Percentiles rank a stretch among this genome's conserved stretches.
Evolutionary conservation across 2,888 invertebrate species (phyloP).

Genomic region (Leucophora obtusa): DNA sequence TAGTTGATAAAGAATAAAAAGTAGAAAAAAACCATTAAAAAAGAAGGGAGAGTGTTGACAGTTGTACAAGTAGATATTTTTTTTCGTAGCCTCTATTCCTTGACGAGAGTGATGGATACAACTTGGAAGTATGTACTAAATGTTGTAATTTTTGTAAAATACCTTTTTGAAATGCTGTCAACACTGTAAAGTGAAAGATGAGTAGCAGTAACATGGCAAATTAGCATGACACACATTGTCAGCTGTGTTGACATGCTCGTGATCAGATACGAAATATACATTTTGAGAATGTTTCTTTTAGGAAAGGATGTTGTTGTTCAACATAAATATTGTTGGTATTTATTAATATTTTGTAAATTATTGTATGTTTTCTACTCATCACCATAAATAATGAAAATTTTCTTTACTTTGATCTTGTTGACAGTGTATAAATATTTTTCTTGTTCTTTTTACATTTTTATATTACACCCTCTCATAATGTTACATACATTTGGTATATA

Average conservation of each 20-base stretch:
- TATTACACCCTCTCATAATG: slow-evolving; percentile 20
- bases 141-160: slow-evolving; percentile 27
- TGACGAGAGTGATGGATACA: slow-evolving; percentile 11
- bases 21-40: slow-evolving; percentile 11
- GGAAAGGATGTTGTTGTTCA: slow-evolving; percentile 15
- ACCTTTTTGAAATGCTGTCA: slow-evolving; percentile 59
- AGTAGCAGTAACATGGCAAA: slow-evolving; percentile 69
- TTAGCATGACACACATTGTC: slow-evolving; percentile 75
- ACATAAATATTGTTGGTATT: slow-evolving; percentile 15
- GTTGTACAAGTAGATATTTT: slow-evolving; percentile 24
- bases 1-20: slow-evolving; percentile 39
- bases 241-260: slow-evolving; percentile 76
- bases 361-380: slow-evolving; percentile 47
- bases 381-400: slow-evolving; percentile 70
- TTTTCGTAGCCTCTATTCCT: background rate
- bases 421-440: slow-evolving; percentile 64
- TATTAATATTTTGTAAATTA: slow-evolving; percentile 48
- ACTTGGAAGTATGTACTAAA: slow-evolving; percentile 24
- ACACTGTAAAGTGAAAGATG: slow-evolving; percentile 50
- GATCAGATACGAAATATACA: slow-evolving; percentile 41
- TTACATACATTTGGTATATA: background rate
- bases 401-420: slow-evolving; percentile 73
- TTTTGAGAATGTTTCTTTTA: slow-evolving; percentile 27
- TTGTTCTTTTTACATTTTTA: slow-evolving; percentile 39
- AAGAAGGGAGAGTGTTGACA: slow-evolving; percentile 57